Conservation (phyloP, 2,113 vertebrate species). For the Malurus alboscapulatus region DNA sequence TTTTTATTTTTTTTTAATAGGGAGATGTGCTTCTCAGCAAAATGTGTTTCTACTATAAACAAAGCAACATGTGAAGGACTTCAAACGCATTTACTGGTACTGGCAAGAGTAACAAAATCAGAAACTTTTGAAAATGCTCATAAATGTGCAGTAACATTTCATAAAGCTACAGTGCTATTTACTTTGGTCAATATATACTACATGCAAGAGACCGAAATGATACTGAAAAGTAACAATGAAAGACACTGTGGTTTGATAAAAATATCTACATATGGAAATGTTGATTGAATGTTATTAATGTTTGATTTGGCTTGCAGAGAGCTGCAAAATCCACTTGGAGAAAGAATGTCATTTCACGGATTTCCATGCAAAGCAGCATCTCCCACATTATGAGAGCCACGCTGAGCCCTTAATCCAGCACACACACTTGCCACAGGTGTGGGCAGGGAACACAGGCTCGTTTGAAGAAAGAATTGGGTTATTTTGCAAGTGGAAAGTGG, state of each 20-base stretch:
- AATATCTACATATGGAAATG: constrained; percentile 34
- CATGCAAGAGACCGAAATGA: not conserved
- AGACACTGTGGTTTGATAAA: constrained; percentile 31
- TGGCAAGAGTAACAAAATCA: constrained; percentile 38
- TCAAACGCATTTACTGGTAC: constrained; percentile 58
- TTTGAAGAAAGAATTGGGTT: not conserved
- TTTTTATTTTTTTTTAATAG: constrained; percentile 34
- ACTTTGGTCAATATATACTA: not conserved
- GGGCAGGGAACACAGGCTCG: not conserved
- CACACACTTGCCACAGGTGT: not conserved
- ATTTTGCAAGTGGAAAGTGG: not conserved
- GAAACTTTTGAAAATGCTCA: constrained; percentile 41
- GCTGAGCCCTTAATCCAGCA: not conserved
- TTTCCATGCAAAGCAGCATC: not conserved
- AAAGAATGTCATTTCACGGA: not conserved
- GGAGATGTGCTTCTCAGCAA: constrained; percentile 56
- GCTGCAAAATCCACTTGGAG: not conserved
- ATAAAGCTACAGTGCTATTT: constrained; percentile 34
- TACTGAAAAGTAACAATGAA: constrained; percentile 21
- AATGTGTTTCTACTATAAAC: constrained; percentile 55
- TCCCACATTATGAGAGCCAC: not conserved
- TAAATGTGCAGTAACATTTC: constrained; percentile 48
- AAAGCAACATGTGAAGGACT: constrained; percentile 51
- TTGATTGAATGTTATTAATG: constrained; percentile 18
- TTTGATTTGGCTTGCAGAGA: constrained; percentile 33